Base-by-base conservation (phyloP, 2,888 invertebrate genomes). In the Griposia aprilina region DNA sequence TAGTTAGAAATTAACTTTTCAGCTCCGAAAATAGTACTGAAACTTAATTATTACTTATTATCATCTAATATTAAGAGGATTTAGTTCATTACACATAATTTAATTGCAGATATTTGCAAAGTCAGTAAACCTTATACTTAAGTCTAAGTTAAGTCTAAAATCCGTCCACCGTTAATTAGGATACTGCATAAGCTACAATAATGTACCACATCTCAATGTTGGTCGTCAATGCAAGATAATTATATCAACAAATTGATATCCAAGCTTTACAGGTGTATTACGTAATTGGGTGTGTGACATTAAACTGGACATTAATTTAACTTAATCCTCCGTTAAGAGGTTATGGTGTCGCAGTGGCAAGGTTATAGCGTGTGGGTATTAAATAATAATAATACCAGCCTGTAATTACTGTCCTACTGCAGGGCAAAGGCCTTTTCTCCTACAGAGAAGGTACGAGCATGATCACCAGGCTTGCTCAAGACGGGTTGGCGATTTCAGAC, bases 181-280 rank as follows among this genome's bases (percentile, higher is more conserved):
- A 41, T 60, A 26, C 15, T 15, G n/a, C 30, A 55, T 65, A 52
- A 59, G 36, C 65, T 48, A 55, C 48, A 26, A 63, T 55, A 63
- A 63, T 23, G 45, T 48, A 67, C 60, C 1, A 70, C 10, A 79
- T 66, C 11, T 55, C 13, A 63, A 10, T 7, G 8, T 23, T 23
- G 26, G 48, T 65, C 23, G 48, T 55, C 17, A 78, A 63, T 36
- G 15, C 20, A 23, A 63, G 45, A 68, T 30, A 20, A n/a, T 36
- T 69, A 36, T 45, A 55, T 30, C 50, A 30, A 60, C 41, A 57
- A 80, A 73, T 70, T 80, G 68, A 68, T 71, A 73, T 48, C 45
- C n/a, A 13, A 72, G 63, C 57, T 59, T 84, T 78, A 74, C 45
- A 50, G 5, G 45, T 60, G 41, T 75, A 10, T 36, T 13, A 55